Percentiles rank a stretch among this genome's conserved stretches.
Conservation (phyloP, 2,797 vertebrate species). For the Triplophysa yarkandensis region DNA sequence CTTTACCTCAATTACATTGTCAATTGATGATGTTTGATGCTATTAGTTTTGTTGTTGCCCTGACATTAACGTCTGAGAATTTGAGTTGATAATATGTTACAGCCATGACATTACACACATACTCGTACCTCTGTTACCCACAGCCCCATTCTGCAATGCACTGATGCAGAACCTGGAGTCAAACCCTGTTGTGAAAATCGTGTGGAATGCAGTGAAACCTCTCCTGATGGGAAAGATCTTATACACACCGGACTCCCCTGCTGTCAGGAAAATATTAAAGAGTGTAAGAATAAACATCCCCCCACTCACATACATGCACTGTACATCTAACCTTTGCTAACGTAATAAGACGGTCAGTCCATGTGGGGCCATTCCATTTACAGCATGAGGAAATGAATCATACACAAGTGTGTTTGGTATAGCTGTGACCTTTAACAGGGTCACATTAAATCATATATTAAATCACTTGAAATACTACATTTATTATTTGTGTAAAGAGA, state of each 20-base stretch:
- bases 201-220: constrained; percentile 93
- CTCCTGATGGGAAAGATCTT: constrained; percentile 97
- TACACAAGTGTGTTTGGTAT: background rate
- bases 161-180: constrained; percentile 93
- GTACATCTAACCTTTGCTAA: constrained; percentile 5
- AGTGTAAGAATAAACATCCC: constrained; percentile 80
- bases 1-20: too few species aligned
- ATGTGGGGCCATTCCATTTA: background rate
- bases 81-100: too few species aligned
- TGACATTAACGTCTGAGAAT: too few species aligned
- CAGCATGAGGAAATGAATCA: background rate
- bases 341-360: background rate
- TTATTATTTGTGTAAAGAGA: too few species aligned
- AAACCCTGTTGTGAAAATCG: constrained; percentile 90
- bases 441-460: background rate
- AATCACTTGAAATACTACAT: background rate
- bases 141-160: constrained; percentile 92
- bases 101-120: background rate
- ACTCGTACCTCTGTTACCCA: constrained; percentile 60
- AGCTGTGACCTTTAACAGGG: background rate
- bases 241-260: constrained; percentile 88
- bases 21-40: too few species aligned
- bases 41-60: too few species aligned
- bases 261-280: constrained; percentile 84
- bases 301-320: constrained; percentile 35